phyloP scores from a whole-genome alignment of 1,140 invertebrate genomes.

The Triops cancriformis region DNA sequence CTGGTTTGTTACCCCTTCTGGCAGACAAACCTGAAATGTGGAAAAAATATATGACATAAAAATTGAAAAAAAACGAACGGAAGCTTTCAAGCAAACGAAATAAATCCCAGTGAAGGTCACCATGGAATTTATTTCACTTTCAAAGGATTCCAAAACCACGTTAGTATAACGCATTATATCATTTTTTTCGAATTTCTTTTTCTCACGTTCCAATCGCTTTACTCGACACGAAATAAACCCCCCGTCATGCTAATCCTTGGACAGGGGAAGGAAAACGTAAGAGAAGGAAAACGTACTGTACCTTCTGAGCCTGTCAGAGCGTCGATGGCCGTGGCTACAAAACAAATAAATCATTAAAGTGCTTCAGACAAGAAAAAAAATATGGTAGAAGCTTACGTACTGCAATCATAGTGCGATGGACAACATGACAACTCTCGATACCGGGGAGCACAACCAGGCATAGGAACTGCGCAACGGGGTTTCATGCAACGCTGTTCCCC shows the following conservation, averaged over 20 bases:
- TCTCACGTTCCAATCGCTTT: neutral
- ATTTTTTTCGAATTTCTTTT: neutral
- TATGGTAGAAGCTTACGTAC: constrained; percentile 35
- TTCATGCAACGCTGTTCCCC: constrained; percentile 66
- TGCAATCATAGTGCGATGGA: constrained; percentile 72
- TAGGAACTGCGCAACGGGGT: constrained; percentile 67
- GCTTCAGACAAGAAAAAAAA: constrained; percentile 22
- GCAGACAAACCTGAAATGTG: neutral
- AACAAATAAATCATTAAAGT: neutral
- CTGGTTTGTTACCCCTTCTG: neutral
- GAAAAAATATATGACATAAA: neutral
- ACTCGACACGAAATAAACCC: neutral
- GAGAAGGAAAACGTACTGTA: neutral
- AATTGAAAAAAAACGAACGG: neutral
- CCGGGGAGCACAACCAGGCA: constrained; percentile 59
- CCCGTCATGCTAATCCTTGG: neutral
- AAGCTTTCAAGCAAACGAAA: neutral
- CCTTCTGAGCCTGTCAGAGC: constrained; percentile 6
- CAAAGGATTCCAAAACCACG: neutral
- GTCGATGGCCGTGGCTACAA: constrained; percentile 9
- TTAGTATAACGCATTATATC: neutral
- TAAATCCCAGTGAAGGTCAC: neutral
- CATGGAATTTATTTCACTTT: no score
- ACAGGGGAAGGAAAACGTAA: neutral
- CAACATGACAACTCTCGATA: constrained; percentile 68